Percentiles rank a stretch among this genome's conserved stretches.
Evolutionary conservation across 2,113 vertebrate genomes (phyloP).

Genomic region (Tychaedon coryphoeus): DNA sequence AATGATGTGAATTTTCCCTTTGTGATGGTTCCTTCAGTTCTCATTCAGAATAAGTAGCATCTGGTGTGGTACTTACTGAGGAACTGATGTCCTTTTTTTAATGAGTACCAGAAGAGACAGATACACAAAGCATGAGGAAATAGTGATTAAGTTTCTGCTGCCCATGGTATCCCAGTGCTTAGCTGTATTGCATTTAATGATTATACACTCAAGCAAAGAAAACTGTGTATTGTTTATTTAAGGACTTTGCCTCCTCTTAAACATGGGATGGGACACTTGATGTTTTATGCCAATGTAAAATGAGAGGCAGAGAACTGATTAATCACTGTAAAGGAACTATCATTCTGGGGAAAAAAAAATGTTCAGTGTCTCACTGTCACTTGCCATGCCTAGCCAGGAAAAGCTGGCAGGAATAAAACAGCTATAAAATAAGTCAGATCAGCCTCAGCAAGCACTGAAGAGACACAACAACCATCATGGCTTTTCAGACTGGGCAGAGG

Average conservation of each 20-base stretch:
- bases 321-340: background rate
- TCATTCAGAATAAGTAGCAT: slow-evolving; percentile 35
- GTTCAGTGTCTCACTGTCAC: background rate
- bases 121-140: slow-evolving; percentile 31
- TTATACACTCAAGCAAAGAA: background rate
- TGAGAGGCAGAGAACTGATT: background rate
- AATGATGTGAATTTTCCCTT: background rate
- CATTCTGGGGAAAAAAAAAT: background rate
- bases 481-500: background rate
- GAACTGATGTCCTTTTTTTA: slow-evolving; percentile 47
- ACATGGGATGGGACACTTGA: background rate
- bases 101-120: slow-evolving; percentile 17
- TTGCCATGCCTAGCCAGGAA: background rate
- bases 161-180: background rate
- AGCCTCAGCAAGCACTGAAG: background rate
- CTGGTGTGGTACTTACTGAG: slow-evolving; percentile 19
- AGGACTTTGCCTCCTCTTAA: background rate
- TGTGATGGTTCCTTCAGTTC: slow-evolving; percentile 3
- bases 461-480: background rate
- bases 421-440: background rate
- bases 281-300: background rate
- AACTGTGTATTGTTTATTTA: background rate
- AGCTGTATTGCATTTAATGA: background rate
- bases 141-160: slow-evolving; percentile 33
- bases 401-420: background rate